phyloP scores from a whole-genome alignment of 2,113 vertebrate species.

The Scatophagus argus region DNA sequence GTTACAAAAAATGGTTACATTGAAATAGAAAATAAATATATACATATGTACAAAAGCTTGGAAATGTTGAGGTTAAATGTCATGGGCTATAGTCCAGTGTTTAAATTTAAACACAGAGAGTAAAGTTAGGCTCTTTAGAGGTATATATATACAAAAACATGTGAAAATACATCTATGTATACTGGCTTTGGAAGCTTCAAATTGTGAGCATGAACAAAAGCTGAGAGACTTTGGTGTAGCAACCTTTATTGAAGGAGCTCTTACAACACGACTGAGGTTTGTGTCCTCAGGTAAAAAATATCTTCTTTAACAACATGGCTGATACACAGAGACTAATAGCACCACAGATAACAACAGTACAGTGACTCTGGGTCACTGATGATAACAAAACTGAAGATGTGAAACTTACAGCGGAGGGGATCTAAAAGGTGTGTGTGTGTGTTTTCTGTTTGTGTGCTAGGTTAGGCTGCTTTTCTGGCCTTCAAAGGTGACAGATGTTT shows the following conservation, averaged over 20 bases:
- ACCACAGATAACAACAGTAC: conserved; percentile 68
- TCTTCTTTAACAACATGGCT: conserved; percentile 66
- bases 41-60: too few species aligned
- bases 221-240: conserved; percentile 68
- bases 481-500: conserved; percentile 63
- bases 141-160: neutral
- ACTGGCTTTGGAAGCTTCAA: neutral
- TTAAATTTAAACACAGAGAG: neutral
- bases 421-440: conserved; percentile 20
- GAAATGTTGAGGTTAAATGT: too few species aligned
- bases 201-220: conserved; percentile 33
- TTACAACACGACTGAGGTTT: conserved; percentile 60
- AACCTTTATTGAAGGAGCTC: conserved; percentile 84
- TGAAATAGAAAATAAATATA: too few species aligned
- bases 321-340: conserved; percentile 72
- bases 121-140: neutral
- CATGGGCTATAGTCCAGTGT: neutral
- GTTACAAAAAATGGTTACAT: too few species aligned
- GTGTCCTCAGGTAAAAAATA: conserved; percentile 56
- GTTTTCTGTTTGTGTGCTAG: conserved; percentile 21
- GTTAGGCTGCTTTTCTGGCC: conserved; percentile 41
- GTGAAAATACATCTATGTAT: neutral
- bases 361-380: conserved; percentile 25
- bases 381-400: conserved; percentile 20
- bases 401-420: conserved; percentile 11